Base-by-base conservation (phyloP, 2,797 vertebrate species). In the Anomalospiza imberbis region DNA sequence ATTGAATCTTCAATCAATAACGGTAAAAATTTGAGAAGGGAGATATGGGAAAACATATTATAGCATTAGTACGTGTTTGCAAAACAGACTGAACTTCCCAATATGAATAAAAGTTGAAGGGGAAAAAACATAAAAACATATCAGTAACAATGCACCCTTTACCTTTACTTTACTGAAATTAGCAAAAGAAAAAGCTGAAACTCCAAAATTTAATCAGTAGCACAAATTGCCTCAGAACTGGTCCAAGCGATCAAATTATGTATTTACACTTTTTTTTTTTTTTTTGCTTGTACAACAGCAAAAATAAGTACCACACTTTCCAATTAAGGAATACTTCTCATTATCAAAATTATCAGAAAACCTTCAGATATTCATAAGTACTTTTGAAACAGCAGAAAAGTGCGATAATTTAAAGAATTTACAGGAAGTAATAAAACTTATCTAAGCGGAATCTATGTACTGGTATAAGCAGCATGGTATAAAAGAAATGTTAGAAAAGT, bases 1-100 rank as follows among this genome's bases (percentile, higher is more conserved):
- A 98, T 93, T 97, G 98, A 98, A 98, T 98, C 94, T 93, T 98
- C 98, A 98, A 98, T 98, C 98, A 98, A 98, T 98, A 98, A 96
- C 80, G 9, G 96, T 88, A 97, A 98, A 98, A 98, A 96, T 94
- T 96, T 97, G 94, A 97, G 97, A 97, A 87, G 88, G 89, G 96
- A 96, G 87, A 94, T 96, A 97, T 79, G 93, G 93, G 91, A 93
- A 97, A 98, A 97, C 13, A 25, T 94, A 98, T 98, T 97, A 98
- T 75, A 94, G 95, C 89, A 97, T 98, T 98, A 98, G 94, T 77
- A 96, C 94, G 86, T 96, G 93, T 97, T 98, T 97, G 79, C 91
- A 97, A 98, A 98, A 96, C 81, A 97, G 93, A 88, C 48, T 93
- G 85, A 95, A 96, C 92, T 97, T 97, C 97, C 74, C 94, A 95